phyloP scores from a whole-genome alignment of 2,888 invertebrate genomes.

The Serripes groenlandicus region DNA sequence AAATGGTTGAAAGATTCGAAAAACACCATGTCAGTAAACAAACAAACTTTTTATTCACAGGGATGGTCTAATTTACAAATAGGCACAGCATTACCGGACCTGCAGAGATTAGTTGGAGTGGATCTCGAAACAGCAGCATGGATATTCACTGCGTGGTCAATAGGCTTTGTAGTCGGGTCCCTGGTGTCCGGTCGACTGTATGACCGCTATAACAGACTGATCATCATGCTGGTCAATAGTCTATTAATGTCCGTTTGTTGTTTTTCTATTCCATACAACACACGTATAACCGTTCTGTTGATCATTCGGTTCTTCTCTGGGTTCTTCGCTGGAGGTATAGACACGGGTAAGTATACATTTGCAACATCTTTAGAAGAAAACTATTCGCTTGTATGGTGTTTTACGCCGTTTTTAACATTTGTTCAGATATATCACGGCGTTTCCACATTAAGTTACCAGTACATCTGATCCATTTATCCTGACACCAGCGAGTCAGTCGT shows the following conservation, averaged over 20 bases:
- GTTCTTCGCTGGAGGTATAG: constrained; percentile 50
- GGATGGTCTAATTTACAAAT: constrained; percentile 54
- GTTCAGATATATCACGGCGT: too few species aligned
- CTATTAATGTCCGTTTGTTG: constrained; percentile 29
- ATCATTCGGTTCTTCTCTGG: constrained; percentile 41
- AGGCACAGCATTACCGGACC: constrained; percentile 52
- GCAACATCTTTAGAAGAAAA: too few species aligned
- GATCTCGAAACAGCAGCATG: constrained; percentile 57
- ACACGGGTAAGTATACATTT: constrained; percentile 60
- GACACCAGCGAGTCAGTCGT: too few species aligned
- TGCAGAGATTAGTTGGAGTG: constrained; percentile 37
- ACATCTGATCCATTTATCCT: too few species aligned
- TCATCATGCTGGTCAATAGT: constrained; percentile 34
- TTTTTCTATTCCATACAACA: constrained; percentile 36
- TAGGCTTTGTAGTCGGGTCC: constrained; percentile 52
- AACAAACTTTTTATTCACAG: constrained; percentile 26
- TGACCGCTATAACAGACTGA: constrained; percentile 53
- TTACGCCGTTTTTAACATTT: too few species aligned
- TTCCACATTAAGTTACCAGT: too few species aligned
- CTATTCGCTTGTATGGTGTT: too few species aligned
- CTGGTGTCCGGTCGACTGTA: constrained; percentile 48
- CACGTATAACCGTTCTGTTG: constrained; percentile 45
- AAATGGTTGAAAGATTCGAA: too few species aligned
- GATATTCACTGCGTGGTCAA: constrained; percentile 60
- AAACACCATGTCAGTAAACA: too few species aligned